Percentiles rank a stretch among this genome's conserved stretches.
These are phyloP conservation scores for Daboia siamensis DNA, from an alignment of 2,113 vertebrate genomes.

Conservation along the genomic window DNA sequence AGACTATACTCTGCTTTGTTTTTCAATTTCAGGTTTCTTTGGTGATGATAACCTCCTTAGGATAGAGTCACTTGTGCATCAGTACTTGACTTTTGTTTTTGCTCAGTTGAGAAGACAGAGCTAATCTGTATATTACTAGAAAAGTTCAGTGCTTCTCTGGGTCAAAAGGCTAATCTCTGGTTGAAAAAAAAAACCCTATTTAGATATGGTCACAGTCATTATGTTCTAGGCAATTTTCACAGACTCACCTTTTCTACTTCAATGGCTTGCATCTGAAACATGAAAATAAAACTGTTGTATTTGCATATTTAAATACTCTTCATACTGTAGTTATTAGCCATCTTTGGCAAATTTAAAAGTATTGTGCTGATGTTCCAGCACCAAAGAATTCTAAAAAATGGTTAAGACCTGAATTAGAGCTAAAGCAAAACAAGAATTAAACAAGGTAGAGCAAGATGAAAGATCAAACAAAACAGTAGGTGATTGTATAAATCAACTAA, in stretches of 20 bases:
- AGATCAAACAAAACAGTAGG: neutral
- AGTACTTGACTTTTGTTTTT: slow-evolving; percentile 75
- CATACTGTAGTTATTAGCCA: neutral
- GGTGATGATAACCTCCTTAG: slow-evolving; percentile 73
- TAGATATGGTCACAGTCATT: neutral
- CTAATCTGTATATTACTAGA: slow-evolving; percentile 73
- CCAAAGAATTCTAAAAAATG: neutral
- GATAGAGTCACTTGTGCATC: slow-evolving; percentile 70
- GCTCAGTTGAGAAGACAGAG: slow-evolving; percentile 66
- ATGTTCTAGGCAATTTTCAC: neutral
- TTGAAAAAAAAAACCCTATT: neutral
- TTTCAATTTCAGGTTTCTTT: slow-evolving; percentile 68
- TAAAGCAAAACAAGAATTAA: neutral
- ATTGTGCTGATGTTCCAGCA: neutral
- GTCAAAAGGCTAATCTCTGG: neutral
- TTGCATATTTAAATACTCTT: neutral
- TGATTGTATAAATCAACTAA: neutral
- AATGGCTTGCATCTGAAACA: neutral
- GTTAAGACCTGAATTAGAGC: neutral
- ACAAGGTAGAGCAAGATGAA: neutral
- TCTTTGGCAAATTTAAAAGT: neutral
- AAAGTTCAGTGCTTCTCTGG: slow-evolving; percentile 58
- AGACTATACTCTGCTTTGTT: slow-evolving; percentile 68
- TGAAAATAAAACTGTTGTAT: neutral
- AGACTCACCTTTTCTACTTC: neutral